phyloP scores from a whole-genome alignment of 2,113 vertebrate genomes.

The Indicator indicator region DNA sequence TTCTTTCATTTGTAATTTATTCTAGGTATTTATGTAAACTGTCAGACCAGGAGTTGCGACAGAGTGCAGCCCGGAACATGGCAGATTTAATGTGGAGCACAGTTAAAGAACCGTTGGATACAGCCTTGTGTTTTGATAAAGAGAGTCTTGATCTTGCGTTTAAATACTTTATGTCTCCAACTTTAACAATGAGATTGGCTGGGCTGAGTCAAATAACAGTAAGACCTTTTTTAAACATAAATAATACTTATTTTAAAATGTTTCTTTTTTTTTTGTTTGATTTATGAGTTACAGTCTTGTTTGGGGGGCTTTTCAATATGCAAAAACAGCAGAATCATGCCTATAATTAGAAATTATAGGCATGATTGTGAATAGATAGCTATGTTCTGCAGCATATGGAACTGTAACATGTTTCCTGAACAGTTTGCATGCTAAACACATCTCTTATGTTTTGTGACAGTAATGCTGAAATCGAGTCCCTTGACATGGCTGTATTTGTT shows the following conservation, averaged over 20 bases:
- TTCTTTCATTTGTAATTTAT: conserved; percentile 27
- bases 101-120: conserved; percentile 98
- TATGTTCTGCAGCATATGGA: background rate
- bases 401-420: background rate
- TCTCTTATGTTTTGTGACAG: background rate
- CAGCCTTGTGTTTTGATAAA: conserved; percentile 96
- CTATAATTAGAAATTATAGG: background rate
- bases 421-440: background rate
- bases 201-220: conserved; percentile 99
- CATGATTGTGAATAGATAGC: background rate
- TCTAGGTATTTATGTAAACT: conserved; percentile 96
- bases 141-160: conserved; percentile 99
- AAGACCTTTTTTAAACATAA: conserved; percentile 66
- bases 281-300: background rate
- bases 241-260: background rate
- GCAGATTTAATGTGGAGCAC: conserved; percentile 99
- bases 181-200: conserved; percentile 97
- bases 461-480: background rate
- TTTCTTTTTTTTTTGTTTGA: background rate
- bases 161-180: conserved; percentile 99
- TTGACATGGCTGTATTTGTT: background rate
- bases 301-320: background rate
- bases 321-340: background rate
- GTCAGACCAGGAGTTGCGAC: conserved; percentile 97
- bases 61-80: conserved; percentile 98